A percentile compares a stretch with the other conserved stretches of the same genome.
Conservation (phyloP, 2,113 vertebrate species). For the Pholis gunnellus region DNA sequence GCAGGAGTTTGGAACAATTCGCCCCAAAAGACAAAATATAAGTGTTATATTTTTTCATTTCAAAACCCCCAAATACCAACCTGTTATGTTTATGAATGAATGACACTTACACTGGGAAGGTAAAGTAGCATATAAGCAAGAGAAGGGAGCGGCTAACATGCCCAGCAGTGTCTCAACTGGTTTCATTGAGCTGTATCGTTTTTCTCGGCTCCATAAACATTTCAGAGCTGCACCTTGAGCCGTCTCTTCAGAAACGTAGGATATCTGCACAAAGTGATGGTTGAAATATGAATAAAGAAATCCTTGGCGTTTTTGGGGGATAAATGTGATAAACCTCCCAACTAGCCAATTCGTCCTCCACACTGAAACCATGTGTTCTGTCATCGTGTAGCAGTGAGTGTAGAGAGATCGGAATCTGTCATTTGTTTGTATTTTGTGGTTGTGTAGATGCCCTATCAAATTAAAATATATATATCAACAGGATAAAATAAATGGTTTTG, state of each 20-base stretch:
- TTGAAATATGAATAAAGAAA: neutral
- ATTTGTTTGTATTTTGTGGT: constrained; percentile 14
- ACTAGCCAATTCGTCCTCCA: neutral
- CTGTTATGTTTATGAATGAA: constrained; percentile 25
- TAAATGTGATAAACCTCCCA: neutral
- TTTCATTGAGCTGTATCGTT: neutral
- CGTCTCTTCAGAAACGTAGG: neutral
- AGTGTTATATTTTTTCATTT: constrained; percentile 1
- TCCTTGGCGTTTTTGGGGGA: neutral
- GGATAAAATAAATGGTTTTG: neutral
- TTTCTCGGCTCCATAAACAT: neutral
- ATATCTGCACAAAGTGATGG: neutral
- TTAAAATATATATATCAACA: neutral
- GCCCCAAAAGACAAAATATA: neutral
- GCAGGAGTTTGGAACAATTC: constrained; percentile 37
- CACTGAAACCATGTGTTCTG: neutral
- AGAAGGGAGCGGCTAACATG: neutral
- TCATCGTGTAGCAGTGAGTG: neutral
- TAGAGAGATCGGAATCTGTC: neutral
- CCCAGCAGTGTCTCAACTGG: neutral
- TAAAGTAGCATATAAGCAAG: neutral
- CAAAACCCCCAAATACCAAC: neutral
- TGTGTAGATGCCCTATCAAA: neutral
- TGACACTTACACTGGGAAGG: neutral
- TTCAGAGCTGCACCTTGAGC: neutral